These are phyloP conservation scores for Drosophila saltans DNA, from an alignment of 1,140 invertebrate genomes.

Conservation along the genomic window DNA sequence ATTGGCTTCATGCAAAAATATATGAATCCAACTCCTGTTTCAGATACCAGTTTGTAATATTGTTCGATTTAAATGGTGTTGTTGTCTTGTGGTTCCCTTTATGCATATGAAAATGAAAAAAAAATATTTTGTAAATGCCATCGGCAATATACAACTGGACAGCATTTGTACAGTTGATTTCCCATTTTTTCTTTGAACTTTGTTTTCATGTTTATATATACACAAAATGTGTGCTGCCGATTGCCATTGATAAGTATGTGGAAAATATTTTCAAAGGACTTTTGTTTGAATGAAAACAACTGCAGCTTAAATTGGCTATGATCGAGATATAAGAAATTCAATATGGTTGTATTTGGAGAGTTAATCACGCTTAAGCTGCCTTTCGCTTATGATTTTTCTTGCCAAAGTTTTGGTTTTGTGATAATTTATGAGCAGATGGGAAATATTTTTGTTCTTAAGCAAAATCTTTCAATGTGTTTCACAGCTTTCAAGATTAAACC, in stretches of 20 bases:
- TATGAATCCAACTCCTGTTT: background rate
- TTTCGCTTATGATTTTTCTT: too few species aligned
- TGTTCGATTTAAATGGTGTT: slow-evolving; percentile 2
- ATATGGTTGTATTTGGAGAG: too few species aligned
- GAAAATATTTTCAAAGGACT: background rate
- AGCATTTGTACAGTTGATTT: background rate
- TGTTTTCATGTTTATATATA: background rate
- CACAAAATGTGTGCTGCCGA: background rate
- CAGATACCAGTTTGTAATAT: background rate
- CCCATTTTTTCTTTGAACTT: background rate
- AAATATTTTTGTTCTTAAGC: too few species aligned
- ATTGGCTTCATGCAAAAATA: slow-evolving; percentile 13
- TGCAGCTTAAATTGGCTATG: background rate
- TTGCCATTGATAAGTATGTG: background rate
- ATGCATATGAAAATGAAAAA: slow-evolving; percentile 1
- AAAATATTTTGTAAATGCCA: background rate
- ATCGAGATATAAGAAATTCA: too few species aligned
- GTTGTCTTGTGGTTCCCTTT: slow-evolving; percentile 6
- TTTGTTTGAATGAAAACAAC: background rate
- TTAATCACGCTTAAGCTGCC: too few species aligned
- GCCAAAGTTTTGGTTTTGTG: too few species aligned
- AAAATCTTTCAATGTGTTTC: too few species aligned
- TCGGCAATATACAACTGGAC: background rate
- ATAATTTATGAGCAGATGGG: too few species aligned
- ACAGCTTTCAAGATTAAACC: too few species aligned